Percentiles rank a stretch among this genome's conserved stretches.
Conservation (phyloP, 2,888 invertebrate species). For the Andrena praecox region DNA sequence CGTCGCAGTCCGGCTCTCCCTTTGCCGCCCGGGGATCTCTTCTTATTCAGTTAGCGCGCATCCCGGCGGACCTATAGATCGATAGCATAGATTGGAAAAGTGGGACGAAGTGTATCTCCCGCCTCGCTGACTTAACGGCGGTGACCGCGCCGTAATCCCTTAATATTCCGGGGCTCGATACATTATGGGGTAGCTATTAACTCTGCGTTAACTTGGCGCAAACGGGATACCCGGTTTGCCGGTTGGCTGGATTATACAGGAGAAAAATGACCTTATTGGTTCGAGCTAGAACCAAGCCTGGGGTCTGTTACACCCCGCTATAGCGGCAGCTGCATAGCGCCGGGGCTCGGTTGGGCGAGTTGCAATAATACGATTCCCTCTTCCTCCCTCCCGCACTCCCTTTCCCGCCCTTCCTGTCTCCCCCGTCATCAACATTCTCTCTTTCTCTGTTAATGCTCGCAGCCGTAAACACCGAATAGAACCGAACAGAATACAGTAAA, state of each 20-base stretch:
- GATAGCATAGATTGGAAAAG: constrained; percentile 60
- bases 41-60: background rate
- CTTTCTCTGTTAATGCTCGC: constrained; percentile 78
- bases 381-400: constrained; percentile 21
- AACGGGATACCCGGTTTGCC: constrained; percentile 75
- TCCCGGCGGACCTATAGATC: constrained; percentile 5
- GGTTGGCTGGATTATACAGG: constrained; percentile 76
- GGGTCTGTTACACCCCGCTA: constrained; percentile 74
- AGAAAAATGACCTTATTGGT: constrained; percentile 81
- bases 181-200: constrained; percentile 79
- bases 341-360: constrained; percentile 69
- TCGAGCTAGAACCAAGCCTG: constrained; percentile 74
- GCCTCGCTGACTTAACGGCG: constrained; percentile 63
- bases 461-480: constrained; percentile 81
- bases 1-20: background rate
- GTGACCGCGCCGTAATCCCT: constrained; percentile 76
- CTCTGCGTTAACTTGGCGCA: constrained; percentile 80
- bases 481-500: constrained; percentile 81
- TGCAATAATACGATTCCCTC: constrained; percentile 82
- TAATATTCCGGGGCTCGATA: constrained; percentile 79
- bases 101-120: constrained; percentile 62
- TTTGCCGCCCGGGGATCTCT: background rate
- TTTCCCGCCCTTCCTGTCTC: constrained; percentile 30
- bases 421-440: constrained; percentile 54
- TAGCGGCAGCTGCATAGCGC: constrained; percentile 71